Percentiles rank a stretch among this genome's conserved stretches.
These are phyloP conservation scores for Chaetogeoica ovagalla DNA, from an alignment of 2,888 invertebrate genomes.

Conservation along the genomic window DNA sequence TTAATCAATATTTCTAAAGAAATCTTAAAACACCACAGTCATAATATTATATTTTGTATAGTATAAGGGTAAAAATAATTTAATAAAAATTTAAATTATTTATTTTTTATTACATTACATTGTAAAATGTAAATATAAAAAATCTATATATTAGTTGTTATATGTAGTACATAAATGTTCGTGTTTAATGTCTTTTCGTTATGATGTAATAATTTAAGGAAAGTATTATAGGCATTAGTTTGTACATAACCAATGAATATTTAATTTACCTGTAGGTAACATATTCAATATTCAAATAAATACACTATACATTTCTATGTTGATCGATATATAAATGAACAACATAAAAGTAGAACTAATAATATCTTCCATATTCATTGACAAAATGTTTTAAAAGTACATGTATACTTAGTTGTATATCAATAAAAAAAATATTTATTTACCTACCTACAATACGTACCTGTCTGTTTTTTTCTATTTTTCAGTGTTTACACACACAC, in stretches of 20 bases:
- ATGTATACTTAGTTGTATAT: conserved; percentile 7
- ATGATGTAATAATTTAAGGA: conserved; percentile 28
- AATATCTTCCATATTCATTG: conserved; percentile 11
- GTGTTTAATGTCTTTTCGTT: conserved; percentile 31
- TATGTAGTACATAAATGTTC: conserved; percentile 17
- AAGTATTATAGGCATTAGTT: background rate
- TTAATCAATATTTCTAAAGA: conserved; percentile 37
- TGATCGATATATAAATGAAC: conserved; percentile 4
- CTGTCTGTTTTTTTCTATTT: background rate
- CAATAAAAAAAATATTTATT: conserved; percentile 14
- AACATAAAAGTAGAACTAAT: conserved; percentile 32
- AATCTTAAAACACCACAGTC: conserved; percentile 43
- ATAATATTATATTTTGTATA: conserved; percentile 46
- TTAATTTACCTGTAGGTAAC: too few species aligned
- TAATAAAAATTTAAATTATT: conserved; percentile 26
- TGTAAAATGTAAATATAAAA: conserved; percentile 47
- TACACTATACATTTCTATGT: background rate
- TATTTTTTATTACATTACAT: conserved; percentile 39
- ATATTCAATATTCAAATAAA: conserved; percentile 8
- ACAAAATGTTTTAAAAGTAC: conserved; percentile 13
- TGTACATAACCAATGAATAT: too few species aligned
- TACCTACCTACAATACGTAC: background rate
- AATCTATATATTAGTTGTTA: background rate
- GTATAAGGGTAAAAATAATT: conserved; percentile 47
- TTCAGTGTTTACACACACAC: too few species aligned